phyloP scores from a whole-genome alignment of 1,140 invertebrate genomes.

The Drosophila novamexicana region DNA sequence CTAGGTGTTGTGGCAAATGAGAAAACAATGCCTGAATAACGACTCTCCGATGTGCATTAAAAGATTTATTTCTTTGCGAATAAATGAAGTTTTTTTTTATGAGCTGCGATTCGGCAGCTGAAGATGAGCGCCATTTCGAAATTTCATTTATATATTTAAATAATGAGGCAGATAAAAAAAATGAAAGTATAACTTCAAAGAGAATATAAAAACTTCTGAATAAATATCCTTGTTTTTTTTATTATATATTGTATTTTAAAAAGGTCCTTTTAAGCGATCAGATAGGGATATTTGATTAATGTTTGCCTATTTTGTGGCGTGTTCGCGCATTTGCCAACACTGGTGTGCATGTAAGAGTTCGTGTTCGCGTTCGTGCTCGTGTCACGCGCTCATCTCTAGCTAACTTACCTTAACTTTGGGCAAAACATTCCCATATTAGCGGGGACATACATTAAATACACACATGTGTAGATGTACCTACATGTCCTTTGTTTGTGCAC shows the following conservation, averaged over 20 bases:
- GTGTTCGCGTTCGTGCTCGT: neutral
- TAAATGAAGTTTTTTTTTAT: conserved; percentile 81
- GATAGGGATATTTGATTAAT: no score
- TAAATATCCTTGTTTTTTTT: no score
- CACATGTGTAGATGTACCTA: neutral
- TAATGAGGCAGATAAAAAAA: no score
- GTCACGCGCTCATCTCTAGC: conserved; percentile 28
- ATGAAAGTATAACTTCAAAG: no score
- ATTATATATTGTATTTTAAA: no score
- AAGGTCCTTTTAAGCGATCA: no score
- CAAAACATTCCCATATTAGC: conserved; percentile 12
- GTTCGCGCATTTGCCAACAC: no score
- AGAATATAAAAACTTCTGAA: no score
- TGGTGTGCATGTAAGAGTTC: no score
- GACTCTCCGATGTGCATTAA: conserved; percentile 82
- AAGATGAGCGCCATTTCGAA: neutral
- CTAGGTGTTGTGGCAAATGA: conserved; percentile 78
- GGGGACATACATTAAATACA: conserved; percentile 48
- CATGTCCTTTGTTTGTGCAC: conserved; percentile 20
- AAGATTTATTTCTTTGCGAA: conserved; percentile 83
- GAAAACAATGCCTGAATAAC: conserved; percentile 82
- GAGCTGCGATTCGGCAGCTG: neutral
- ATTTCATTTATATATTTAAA: no score
- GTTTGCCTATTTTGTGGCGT: no score
- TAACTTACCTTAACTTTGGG: conserved; percentile 22